Evolutionary conservation across 2,113 vertebrate genomes (phyloP).

Genomic region (Himantopus leucocephalus): DNA sequence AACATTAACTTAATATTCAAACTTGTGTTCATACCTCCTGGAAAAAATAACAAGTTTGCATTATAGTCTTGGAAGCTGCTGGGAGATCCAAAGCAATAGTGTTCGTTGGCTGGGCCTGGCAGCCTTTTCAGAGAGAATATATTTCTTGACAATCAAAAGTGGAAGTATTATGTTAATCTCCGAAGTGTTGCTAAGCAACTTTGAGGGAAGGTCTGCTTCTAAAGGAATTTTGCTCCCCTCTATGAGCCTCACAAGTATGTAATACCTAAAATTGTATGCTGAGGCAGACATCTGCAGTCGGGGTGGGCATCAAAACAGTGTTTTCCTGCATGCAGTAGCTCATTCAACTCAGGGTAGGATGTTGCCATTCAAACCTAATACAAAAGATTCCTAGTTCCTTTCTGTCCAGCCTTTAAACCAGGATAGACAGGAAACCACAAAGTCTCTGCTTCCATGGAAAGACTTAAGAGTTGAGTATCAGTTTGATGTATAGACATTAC

Average conservation of each 20-base stretch:
- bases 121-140: background rate
- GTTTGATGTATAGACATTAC: background rate
- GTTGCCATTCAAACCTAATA: background rate
- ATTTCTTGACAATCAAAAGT: background rate
- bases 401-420: background rate
- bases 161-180: background rate
- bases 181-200: background rate
- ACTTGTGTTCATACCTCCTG: background rate
- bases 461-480: background rate
- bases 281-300: background rate
- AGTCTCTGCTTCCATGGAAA: background rate
- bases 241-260: background rate
- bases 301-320: background rate
- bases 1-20: background rate
- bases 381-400: background rate
- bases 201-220: background rate
- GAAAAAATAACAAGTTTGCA: background rate
- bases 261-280: background rate
- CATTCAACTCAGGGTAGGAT: background rate
- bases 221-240: background rate
- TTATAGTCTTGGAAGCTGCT: background rate
- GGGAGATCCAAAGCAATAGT: background rate
- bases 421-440: background rate
- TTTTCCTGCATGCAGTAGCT: background rate
- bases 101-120: background rate